Evolutionary conservation across 2,888 invertebrate species (phyloP).

Genomic region (Ophion slaviceki): DNA sequence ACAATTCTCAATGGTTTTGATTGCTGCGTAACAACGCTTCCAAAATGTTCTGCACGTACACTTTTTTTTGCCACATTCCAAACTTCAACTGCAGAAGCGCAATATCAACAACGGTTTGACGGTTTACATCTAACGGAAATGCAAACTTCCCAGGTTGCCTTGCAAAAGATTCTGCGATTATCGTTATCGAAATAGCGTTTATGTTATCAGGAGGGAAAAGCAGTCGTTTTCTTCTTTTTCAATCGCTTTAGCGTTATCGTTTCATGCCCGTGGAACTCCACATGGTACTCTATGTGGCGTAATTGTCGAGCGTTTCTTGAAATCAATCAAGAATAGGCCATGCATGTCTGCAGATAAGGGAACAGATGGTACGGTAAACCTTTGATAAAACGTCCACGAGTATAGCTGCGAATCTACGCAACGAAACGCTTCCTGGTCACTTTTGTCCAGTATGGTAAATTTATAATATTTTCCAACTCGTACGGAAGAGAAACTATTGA

Average conservation of each 20-base stretch:
- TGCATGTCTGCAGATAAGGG: neutral
- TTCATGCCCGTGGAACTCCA: neutral
- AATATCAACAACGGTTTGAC: neutral
- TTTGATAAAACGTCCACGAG: neutral
- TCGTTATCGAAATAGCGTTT: neutral
- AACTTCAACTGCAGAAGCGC: neutral
- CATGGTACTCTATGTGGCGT: neutral
- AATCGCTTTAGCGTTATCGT: neutral
- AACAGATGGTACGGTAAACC: slow-evolving; percentile 18
- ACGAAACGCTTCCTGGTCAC: too few relatives aligned
- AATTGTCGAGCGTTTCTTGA: neutral
- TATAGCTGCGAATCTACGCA: neutral
- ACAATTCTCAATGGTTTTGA: too few relatives aligned
- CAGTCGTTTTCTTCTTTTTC: neutral
- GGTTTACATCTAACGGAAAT: too few relatives aligned
- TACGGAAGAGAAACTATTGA: too few relatives aligned
- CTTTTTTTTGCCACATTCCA: too few relatives aligned
- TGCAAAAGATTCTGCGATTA: neutral
- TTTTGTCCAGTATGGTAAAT: too few relatives aligned
- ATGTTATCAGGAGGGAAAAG: neutral
- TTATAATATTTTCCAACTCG: too few relatives aligned
- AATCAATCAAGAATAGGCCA: neutral
- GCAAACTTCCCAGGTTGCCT: neutral
- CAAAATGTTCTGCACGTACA: too few relatives aligned
- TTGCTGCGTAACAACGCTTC: too few relatives aligned